Evolutionary conservation across 2,888 invertebrate genomes (phyloP), one percentile per base, ranked within the genome.

Genomic region (Sycophila texana): DNA sequence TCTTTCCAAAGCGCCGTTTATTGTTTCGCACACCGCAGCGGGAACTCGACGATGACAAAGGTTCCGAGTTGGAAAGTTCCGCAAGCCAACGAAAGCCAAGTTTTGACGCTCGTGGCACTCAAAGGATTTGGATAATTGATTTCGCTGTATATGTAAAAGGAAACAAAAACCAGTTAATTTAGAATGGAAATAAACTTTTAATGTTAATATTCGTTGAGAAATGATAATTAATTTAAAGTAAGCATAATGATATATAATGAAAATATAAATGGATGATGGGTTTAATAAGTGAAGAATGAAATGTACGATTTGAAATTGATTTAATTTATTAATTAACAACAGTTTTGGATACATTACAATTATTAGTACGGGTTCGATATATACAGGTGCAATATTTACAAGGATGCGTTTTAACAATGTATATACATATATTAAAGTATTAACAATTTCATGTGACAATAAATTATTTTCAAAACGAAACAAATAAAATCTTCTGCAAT

Each of bases 251-350:
- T 0, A 0, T 10, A 39, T 7, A 1, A 39, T 39, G 39, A 26
- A 26, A 26, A 2, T 26, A 3, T 26, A 26, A 26, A 2, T 26
- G 26, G 26, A 26, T 26, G 39, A 30, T 39, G 39, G 39, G 39
- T 10, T 10, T 30, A 47, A 5, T 39, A 39, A 10, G n/a, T 30
- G 2, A 2, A 66, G 16, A 73, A 1, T 53, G 13, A 2, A 0
- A 70, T 68, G 4, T 61, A n/a, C 26, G 61, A 65, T 77, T 80
- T 68, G 58, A 77, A 75, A 73, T 83, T 82, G 84, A 86, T 87
- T 86, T 87, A 83, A 86, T 88, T 89, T 89, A 88, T 89, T 89
- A 82, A 85, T 88, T 89, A 89, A 89, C 89, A 89, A 89, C 85
- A 84, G 88, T 82, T 83, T 85, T 83, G 82, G 80, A 84, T 86